A percentile compares a stretch with the other conserved stretches of the same genome.
These are phyloP conservation scores for Zosterops pallidus DNA, from an alignment of 2,113 vertebrate species.

Conservation along the genomic window DNA sequence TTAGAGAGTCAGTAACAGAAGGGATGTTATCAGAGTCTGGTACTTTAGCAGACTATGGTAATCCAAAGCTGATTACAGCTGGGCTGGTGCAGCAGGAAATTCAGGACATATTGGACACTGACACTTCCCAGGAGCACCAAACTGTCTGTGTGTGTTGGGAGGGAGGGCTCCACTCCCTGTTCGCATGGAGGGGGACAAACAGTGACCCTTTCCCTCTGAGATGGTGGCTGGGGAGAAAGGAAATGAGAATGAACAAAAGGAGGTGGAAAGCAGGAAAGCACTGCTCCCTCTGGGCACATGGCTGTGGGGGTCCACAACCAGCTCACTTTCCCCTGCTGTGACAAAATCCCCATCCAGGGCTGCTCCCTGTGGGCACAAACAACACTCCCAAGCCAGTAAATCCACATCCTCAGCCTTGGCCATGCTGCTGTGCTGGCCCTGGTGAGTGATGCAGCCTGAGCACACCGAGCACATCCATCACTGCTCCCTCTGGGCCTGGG, in stretches of 20 bases:
- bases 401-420: neutral
- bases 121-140: neutral
- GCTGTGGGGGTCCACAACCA: neutral
- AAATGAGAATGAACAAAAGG: too few relatives aligned
- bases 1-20: neutral
- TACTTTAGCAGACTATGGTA: neutral
- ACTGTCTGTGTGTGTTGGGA: fast-evolving
- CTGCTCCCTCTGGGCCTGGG: neutral
- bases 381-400: neutral
- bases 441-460: neutral
- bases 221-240: fast-evolving
- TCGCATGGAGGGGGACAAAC: neutral
- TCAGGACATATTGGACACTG: neutral
- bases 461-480: neutral
- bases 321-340: neutral
- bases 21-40: neutral
- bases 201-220: neutral
- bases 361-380: neutral
- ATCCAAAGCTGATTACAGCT: conserved; percentile 47
- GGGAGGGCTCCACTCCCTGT: neutral
- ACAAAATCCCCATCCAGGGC: neutral
- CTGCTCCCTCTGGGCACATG: fast-evolving
- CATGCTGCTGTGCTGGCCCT: neutral
- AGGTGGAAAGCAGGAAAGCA: neutral
- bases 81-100: neutral